Conservation (phyloP, 2,113 vertebrate species). For the Cavia aperea region DNA sequence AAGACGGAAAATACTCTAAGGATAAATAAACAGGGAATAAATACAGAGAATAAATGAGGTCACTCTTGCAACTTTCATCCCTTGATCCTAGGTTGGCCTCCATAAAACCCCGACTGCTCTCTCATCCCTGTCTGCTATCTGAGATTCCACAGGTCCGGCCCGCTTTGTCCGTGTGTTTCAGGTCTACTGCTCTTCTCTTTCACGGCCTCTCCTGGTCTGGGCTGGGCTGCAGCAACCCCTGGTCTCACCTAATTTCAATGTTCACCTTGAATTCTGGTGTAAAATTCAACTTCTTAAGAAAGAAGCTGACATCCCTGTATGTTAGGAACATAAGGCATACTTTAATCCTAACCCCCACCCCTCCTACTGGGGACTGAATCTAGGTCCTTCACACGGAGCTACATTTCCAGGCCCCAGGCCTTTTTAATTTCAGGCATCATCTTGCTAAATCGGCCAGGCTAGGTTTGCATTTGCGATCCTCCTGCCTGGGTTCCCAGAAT, state of each 20-base stretch:
- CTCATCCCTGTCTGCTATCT: neutral
- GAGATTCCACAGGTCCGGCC: neutral
- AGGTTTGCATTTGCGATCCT: neutral
- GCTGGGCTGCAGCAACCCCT: neutral
- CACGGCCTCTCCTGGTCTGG: no score
- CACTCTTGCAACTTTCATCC: neutral
- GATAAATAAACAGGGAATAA: neutral
- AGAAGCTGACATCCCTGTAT: neutral
- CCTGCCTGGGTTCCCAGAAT: neutral
- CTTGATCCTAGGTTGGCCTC: neutral
- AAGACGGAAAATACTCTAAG: neutral
- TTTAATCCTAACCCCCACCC: neutral
- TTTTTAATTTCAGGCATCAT: neutral
- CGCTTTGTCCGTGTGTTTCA: neutral
- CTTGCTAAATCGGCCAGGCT: neutral
- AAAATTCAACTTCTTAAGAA: slow-evolving; percentile 22
- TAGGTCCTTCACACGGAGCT: neutral
- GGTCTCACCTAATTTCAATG: slow-evolving; percentile 25
- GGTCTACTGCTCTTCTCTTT: neutral
- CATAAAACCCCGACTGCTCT: neutral
- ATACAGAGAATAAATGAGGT: neutral
- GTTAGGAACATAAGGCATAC: neutral
- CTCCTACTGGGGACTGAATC: neutral
- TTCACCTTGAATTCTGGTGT: slow-evolving; percentile 21
- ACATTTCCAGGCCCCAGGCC: neutral